Conservation (phyloP, 2,888 invertebrate genomes). For the Lepidonotus clava region DNA sequence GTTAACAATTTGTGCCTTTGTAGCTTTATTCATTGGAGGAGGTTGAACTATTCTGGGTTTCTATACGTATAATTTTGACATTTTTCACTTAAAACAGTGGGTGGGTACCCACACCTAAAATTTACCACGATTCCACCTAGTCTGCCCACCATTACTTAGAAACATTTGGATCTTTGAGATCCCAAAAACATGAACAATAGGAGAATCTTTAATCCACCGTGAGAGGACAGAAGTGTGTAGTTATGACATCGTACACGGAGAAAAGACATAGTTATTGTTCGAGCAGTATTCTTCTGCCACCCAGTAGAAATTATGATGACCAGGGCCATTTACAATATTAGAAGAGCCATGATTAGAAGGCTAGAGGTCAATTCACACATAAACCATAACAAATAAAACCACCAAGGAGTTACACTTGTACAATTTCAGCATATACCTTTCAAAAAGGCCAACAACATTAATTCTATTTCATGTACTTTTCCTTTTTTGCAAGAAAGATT, state of each 20-base stretch:
- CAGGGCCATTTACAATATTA: too few species aligned
- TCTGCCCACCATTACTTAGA: neutral
- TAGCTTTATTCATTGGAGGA: conserved; percentile 7
- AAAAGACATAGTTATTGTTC: too few species aligned
- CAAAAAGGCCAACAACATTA: too few species aligned
- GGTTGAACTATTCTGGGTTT: neutral
- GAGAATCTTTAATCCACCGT: too few species aligned
- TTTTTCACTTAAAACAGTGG: neutral
- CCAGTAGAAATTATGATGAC: too few species aligned
- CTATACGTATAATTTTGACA: neutral
- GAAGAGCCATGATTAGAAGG: too few species aligned
- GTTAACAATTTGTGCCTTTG: neutral
- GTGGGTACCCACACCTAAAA: neutral
- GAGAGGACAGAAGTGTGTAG: too few species aligned
- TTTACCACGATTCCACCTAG: neutral
- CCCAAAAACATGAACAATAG: neutral
- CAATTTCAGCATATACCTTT: too few species aligned
- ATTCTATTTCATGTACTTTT: neutral
- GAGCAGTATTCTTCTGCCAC: too few species aligned
- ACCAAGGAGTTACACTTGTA: too few species aligned
- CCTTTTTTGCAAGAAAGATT: neutral
- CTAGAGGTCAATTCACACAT: neutral
- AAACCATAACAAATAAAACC: neutral
- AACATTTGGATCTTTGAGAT: neutral
- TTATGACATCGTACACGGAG: too few species aligned